Evolutionary conservation across 1,140 invertebrate species (phyloP), one percentile per base, ranked within the genome.

Genomic region (Saxidomus purpurata): DNA sequence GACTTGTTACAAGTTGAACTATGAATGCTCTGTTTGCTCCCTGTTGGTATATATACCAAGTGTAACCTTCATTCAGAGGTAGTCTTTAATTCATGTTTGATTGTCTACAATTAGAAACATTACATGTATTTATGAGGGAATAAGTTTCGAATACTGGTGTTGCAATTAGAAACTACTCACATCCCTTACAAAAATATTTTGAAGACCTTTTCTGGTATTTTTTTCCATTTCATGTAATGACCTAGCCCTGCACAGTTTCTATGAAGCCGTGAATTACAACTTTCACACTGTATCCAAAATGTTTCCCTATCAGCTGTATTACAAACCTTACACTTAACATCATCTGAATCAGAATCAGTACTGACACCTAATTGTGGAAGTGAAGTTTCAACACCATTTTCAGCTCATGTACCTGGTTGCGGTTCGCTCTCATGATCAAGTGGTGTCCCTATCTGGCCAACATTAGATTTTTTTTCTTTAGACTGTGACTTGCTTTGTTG

Each of bases 261-360:
- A n/a, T 82, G 55, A 13, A 82, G 34, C 80, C 31, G 67, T 25
- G 17, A 25, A 31, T 38, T 47, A 82, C 52, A 82, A 19, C 22
- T 82, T 22, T 82, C 80, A 82, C 52, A 82, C 36, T 82, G 80
- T 15, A 82, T 82, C 52, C 80, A 82, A 13, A 36, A 13, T 43
- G 34, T 43, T 28, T 63, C 80, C 38, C 38, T 82, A 6, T 61
- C 38, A 43, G 6, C 0, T 6, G 55, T 47, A 28, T 67, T 52
- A 38, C 80, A 82, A 38, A 82, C 17, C n/a, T 43, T 43, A 67
- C 80, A 82, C 13, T 63, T 55, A 2, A n/a, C 9, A 59, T 59
- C 49, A n/a, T n/a, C n/a, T n/a, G n/a, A n/a, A n/a, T n/a, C n/a
- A n/a, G n/a, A n/a, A n/a, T n/a, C n/a, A n/a, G n/a, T n/a, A n/a